phyloP scores from a whole-genome alignment of 2,888 invertebrate genomes.

The Campoletis raptor region DNA sequence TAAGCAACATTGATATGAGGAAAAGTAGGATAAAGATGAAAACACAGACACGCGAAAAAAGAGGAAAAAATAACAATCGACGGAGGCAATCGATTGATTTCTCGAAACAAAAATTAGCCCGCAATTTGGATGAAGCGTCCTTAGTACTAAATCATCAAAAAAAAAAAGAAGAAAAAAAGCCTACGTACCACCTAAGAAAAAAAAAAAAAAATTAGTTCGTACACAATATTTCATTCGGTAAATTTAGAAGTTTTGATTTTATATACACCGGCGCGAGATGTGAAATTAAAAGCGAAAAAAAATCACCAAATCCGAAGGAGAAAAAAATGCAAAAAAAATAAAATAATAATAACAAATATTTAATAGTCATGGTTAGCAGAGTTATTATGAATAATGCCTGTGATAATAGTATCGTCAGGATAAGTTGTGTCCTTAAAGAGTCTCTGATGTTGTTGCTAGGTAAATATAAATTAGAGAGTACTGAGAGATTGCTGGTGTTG shows the following conservation, averaged over 20 bases:
- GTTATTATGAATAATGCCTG: constrained; percentile 88
- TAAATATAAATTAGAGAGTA: constrained; percentile 80
- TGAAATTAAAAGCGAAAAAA: constrained; percentile 52
- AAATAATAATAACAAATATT: constrained; percentile 75
- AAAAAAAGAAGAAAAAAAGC: constrained; percentile 73
- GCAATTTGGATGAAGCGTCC: constrained; percentile 46
- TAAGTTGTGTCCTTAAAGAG: constrained; percentile 89
- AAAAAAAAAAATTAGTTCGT: constrained; percentile 74
- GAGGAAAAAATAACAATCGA: constrained; percentile 30
- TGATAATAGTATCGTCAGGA: constrained; percentile 90
- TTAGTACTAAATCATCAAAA: constrained; percentile 54
- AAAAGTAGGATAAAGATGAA: constrained; percentile 24
- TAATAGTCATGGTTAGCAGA: constrained; percentile 84
- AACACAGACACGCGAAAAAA: constrained; percentile 37
- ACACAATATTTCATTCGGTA: constrained; percentile 78
- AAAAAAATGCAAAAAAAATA: constrained; percentile 64
- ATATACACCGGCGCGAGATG: constrained; percentile 70
- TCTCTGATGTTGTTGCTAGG: constrained; percentile 86
- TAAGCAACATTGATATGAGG: not conserved
- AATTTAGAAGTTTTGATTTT: constrained; percentile 83
- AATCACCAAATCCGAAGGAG: constrained; percentile 63
- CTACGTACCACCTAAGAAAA: constrained; percentile 80
- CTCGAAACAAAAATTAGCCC: constrained; percentile 24
- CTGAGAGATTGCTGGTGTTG: constrained; percentile 66
- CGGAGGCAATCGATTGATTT: constrained; percentile 39